A percentile compares a stretch with the other conserved stretches of the same genome.
phyloP scores from a whole-genome alignment of 1,140 invertebrate genomes.

The Parasteatoda tepidariorum region DNA sequence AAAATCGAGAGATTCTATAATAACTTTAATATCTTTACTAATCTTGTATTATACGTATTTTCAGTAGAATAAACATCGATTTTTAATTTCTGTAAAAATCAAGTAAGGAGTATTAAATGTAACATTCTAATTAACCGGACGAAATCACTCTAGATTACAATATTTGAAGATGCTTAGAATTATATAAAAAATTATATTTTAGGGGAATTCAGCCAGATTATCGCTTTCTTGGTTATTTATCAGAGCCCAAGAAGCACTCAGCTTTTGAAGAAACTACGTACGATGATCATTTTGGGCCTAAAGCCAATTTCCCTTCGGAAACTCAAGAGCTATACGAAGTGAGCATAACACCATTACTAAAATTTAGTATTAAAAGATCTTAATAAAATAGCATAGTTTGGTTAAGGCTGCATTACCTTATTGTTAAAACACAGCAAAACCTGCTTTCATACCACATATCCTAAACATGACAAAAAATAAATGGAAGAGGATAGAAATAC shows the following conservation, averaged over 20 bases:
- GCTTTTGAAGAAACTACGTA: conserved; percentile 14
- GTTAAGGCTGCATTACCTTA: not conserved
- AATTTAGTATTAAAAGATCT: not conserved
- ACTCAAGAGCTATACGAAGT: not conserved
- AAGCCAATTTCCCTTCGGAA: not conserved
- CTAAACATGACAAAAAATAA: not conserved
- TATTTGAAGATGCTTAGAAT: not conserved
- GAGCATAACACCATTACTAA: not conserved
- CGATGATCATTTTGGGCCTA: conserved; percentile 10
- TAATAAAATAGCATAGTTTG: not conserved
- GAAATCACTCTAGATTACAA: too few species aligned
- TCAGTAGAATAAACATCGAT: too few species aligned
- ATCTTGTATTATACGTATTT: not conserved
- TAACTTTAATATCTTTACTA: too few species aligned
- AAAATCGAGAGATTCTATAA: too few species aligned
- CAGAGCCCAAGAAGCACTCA: not conserved
- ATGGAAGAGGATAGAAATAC: not conserved
- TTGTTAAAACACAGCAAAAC: too few species aligned
- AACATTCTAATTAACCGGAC: not conserved
- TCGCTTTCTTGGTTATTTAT: not conserved
- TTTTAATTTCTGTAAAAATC: not conserved
- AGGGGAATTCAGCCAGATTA: not conserved
- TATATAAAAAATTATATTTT: not conserved
- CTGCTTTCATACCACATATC: not conserved
- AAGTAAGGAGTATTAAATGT: not conserved